A percentile compares a stretch with the other conserved stretches of the same genome.
Evolutionary conservation across 1,140 invertebrate genomes (phyloP).

Genomic region (Magallana ariakensis): DNA sequence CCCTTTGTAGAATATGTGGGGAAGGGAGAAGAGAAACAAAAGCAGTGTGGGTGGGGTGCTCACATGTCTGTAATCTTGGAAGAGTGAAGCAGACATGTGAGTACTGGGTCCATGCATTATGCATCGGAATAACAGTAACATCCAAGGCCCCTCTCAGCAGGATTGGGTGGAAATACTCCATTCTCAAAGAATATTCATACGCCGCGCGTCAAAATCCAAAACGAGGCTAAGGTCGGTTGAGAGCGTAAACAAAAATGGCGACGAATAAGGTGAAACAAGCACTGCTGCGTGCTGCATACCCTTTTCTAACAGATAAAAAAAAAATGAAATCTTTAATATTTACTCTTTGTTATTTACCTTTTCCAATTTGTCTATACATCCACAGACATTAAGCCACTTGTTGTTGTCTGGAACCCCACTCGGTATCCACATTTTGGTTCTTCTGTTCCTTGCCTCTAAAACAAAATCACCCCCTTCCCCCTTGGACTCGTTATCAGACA

Average conservation of each 20-base stretch:
- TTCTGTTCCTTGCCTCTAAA: constrained; percentile 26
- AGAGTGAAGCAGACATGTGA: not conserved
- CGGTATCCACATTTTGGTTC: constrained; percentile 39
- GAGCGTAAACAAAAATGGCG: no score
- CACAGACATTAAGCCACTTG: not conserved
- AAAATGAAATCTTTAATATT: not conserved
- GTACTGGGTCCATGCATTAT: not conserved
- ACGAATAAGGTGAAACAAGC: no score
- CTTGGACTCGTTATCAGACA: constrained; percentile 23
- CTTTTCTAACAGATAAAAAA: no score
- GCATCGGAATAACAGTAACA: not conserved
- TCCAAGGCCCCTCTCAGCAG: not conserved
- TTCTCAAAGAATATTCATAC: no score
- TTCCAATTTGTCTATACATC: constrained; percentile 16
- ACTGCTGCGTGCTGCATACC: no score
- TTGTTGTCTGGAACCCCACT: constrained; percentile 33
- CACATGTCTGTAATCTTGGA: not conserved
- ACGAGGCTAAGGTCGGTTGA: no score
- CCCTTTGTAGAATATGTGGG: not conserved
- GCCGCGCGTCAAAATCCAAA: no score
- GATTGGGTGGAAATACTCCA: constrained; percentile 11
- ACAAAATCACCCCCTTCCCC: constrained; percentile 50
- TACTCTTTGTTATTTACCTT: constrained; percentile 19
- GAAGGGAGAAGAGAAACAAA: not conserved
- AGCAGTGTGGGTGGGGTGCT: not conserved